phyloP scores from a whole-genome alignment of 2,113 vertebrate genomes.

The Tachysurus vachellii region DNA sequence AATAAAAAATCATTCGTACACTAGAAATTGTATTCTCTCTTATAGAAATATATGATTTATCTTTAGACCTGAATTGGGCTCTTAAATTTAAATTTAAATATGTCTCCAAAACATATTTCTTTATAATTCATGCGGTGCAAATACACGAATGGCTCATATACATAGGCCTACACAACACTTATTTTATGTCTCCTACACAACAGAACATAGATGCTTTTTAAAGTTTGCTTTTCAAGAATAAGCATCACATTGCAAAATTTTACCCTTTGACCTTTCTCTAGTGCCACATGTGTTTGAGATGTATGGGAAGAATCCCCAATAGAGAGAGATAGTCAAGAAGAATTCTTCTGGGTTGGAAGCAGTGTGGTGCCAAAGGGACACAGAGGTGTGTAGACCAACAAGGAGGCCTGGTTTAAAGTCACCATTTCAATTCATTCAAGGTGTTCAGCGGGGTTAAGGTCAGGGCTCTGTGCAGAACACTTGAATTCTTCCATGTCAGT shows the following conservation, averaged over 20 bases:
- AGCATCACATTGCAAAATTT: background rate
- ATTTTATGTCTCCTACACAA: background rate
- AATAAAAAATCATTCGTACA: background rate
- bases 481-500: background rate
- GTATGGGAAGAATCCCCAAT: background rate
- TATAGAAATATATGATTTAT: background rate
- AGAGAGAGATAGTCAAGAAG: background rate
- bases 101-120: background rate
- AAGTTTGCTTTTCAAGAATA: background rate
- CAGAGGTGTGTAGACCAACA: background rate
- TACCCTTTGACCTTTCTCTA: background rate
- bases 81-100: background rate
- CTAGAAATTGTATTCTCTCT: background rate
- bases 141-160: background rate
- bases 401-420: background rate
- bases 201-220: background rate
- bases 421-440: background rate
- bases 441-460: background rate
- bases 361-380: background rate
- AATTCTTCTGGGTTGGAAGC: background rate
- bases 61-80: background rate
- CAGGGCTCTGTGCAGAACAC: background rate
- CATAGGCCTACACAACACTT: background rate
- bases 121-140: background rate
- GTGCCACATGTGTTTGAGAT: background rate